Evolutionary conservation across 1,140 invertebrate genomes (phyloP).

Genomic region (Leptestheria dahalacensis): DNA sequence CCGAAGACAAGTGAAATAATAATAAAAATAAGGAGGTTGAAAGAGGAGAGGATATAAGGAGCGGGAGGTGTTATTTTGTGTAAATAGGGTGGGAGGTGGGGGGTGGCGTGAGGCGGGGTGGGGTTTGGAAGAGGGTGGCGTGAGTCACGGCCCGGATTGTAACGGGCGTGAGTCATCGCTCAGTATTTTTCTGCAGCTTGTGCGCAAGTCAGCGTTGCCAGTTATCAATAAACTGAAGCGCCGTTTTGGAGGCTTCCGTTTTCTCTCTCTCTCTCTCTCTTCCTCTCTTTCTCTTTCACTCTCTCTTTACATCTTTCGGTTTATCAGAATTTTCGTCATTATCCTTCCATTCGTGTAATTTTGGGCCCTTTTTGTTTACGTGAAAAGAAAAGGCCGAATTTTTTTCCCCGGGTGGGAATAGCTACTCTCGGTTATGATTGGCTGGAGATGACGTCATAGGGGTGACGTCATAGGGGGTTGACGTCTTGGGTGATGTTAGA

Average conservation of each 20-base stretch:
- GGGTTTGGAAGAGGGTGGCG: no score
- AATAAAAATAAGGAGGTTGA: neutral
- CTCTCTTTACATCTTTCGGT: neutral
- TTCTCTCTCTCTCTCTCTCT: neutral
- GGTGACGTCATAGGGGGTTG: no score
- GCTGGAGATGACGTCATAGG: no score
- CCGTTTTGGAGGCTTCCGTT: neutral
- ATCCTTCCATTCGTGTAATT: no score
- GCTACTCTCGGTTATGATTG: no score
- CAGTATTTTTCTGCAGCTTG: neutral
- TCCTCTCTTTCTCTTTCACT: neutral
- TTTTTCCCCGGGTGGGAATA: no score
- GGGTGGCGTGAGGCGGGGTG: no score
- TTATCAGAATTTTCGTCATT: no score
- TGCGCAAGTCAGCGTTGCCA: neutral
- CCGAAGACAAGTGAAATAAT: neutral
- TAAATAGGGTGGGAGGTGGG: neutral
- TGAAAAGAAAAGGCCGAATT: no score
- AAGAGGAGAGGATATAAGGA: neutral
- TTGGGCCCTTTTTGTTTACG: no score
- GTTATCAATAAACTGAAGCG: neutral
- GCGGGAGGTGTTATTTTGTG: neutral
- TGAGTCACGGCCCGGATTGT: constrained; percentile 13
- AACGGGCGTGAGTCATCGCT: constrained; percentile 7
- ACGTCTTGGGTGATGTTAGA: no score